phyloP scores from a whole-genome alignment of 2,113 vertebrate genomes.

The Ramphastos sulfuratus region DNA sequence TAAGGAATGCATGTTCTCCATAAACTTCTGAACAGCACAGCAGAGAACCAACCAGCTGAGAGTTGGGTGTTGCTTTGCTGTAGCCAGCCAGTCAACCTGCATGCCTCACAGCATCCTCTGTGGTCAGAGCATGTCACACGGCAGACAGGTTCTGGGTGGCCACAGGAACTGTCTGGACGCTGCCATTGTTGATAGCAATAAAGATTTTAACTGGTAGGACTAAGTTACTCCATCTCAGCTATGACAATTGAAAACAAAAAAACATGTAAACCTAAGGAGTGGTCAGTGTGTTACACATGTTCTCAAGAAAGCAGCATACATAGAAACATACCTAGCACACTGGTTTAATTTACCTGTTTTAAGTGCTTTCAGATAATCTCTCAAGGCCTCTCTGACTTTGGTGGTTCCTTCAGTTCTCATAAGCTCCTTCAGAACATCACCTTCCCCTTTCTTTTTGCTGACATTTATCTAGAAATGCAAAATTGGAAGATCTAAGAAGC shows the following conservation, averaged over 20 bases:
- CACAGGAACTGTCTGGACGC: not conserved
- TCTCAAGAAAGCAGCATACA: not conserved
- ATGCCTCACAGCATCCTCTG: not conserved
- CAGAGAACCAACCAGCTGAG: not conserved
- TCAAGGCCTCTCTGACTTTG: conserved; percentile 74
- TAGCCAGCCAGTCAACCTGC: not conserved
- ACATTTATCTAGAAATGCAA: conserved; percentile 69
- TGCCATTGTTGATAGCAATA: accelerated
- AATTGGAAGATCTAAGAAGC: not conserved
- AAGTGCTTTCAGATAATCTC: conserved; percentile 75
- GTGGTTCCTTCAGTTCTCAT: conserved; percentile 71
- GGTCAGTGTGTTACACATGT: accelerated
- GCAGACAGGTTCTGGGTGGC: not conserved
- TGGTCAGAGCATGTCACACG: accelerated
- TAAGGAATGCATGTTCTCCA: not conserved
- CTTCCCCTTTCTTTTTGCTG: conserved; percentile 77
- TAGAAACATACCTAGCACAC: accelerated
- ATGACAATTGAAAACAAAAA: not conserved
- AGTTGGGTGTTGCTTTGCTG: accelerated
- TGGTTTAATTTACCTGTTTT: conserved; percentile 59
- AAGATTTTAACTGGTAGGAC: not conserved
- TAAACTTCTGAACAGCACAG: not conserved
- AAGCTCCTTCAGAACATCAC: conserved; percentile 71
- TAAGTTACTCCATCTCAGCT: not conserved
- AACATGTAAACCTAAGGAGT: not conserved